Base-by-base conservation (phyloP, 2,797 vertebrate genomes). In the Apogon talboti region DNA sequence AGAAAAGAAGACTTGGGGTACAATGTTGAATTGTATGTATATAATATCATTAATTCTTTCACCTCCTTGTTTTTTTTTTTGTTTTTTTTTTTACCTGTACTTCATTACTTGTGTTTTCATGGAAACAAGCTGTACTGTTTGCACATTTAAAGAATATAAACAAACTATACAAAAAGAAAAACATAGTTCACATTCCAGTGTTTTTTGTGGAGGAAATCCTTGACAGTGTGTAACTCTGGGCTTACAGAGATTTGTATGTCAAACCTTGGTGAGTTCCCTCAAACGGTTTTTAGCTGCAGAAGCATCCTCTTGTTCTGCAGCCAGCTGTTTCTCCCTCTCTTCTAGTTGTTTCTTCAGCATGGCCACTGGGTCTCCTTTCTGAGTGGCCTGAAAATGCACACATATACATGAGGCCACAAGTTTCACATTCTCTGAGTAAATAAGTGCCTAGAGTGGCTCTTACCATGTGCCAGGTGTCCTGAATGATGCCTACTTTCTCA, bases 391-490 rank as follows among this genome's bases (percentile, higher is more conserved):
- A 41, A 62, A 47, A 76, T 4, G 19, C 13, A 77, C 18, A 66
- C 4, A 47, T 4, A 28, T 21, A 70, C 0, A 72, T 19, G 50
- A 19, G 57, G 37, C 18, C 3, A 40, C 10, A 40, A 35, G 16
- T 63, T n/a, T 35, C 5, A 21, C 37, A 16, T 37, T 6, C 2
- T 49, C 44, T 45, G 18, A 43, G 30, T 30, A 10, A 33, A 15
- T 9, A 4, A 28, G 15, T 14, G 48, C 12, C 38, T 35, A 1
- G 11, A 37, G 33, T 18, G 33, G 55, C 35, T 7, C 85, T 41
- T 94, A 98, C 97, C 94, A 4, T 98, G 72, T 97, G 96, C 97
- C 97, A 99, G 16, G 95, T 94, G 76, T 96, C 96, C 80, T 97
- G 96, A 66, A 95, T 67, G 33, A 95, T 86, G 58, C 96, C 96